A percentile compares a stretch with the other conserved stretches of the same genome.
phyloP scores from a whole-genome alignment of 2,888 invertebrate species.

The Amorpha juglandis region DNA sequence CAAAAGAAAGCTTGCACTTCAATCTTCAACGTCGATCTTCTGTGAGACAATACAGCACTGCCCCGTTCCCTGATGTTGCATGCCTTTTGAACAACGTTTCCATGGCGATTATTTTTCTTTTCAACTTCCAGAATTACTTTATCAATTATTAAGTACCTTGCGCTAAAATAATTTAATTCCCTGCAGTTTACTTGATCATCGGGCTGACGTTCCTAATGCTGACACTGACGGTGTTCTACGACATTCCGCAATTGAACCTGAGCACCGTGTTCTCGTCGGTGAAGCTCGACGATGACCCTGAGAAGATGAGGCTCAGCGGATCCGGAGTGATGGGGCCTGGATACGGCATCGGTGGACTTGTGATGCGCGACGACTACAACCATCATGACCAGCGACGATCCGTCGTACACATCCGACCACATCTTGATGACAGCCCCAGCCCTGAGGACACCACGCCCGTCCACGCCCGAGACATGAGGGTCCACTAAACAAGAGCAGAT shows the following conservation, averaged over 20 bases:
- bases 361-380: conserved; percentile 76
- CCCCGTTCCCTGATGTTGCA: no score
- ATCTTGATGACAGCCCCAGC: conserved; percentile 87
- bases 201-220: conserved; percentile 94
- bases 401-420: conserved; percentile 87
- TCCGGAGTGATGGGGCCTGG: conserved; percentile 77
- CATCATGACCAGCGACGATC: conserved; percentile 84
- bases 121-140: no score
- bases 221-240: conserved; percentile 92
- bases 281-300: conserved; percentile 84
- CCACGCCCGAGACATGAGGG: conserved; percentile 83
- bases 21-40: no score
- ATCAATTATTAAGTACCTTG: no score
- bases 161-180: neutral
- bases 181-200: conserved; percentile 89
- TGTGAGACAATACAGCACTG: no score
- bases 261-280: conserved; percentile 90
- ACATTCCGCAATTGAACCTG: conserved; percentile 94
- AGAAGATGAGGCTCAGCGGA: conserved; percentile 87
- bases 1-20: no score
- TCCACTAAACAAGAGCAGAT: conserved; percentile 65
- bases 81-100: no score
- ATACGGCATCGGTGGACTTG: conserved; percentile 74
- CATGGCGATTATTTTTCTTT: no score
- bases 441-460: conserved; percentile 88